Percentiles rank a stretch among this genome's conserved stretches.
These are phyloP conservation scores for Ellobium chinense DNA, from an alignment of 2,888 invertebrate genomes.

Conservation along the genomic window DNA sequence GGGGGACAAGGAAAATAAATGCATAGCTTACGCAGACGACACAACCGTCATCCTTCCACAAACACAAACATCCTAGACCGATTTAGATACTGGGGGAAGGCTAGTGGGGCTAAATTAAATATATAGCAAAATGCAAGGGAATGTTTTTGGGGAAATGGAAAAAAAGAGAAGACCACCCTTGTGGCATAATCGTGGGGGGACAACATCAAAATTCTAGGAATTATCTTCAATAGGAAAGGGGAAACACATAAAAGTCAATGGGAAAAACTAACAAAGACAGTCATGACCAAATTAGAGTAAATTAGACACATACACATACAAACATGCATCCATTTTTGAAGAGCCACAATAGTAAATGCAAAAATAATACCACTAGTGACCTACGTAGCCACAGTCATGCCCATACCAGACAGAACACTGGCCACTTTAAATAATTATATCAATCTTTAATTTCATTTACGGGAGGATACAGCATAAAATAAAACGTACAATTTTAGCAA, in stretches of 20 bases:
- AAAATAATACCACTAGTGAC: background rate
- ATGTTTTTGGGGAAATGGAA: background rate
- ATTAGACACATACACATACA: background rate
- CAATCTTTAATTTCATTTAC: too few relatives aligned
- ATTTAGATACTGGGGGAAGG: background rate
- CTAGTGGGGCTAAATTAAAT: background rate
- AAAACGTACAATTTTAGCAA: too few relatives aligned
- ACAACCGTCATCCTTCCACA: background rate
- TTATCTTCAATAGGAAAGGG: background rate
- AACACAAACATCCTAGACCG: background rate
- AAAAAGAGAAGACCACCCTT: background rate
- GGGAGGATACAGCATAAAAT: too few relatives aligned
- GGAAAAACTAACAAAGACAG: background rate
- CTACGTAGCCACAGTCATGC: background rate
- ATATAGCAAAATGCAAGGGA: background rate
- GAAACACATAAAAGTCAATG: background rate
- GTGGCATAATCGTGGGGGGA: too few relatives aligned
- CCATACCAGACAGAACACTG: background rate
- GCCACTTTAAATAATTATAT: too few relatives aligned
- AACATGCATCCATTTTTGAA: background rate
- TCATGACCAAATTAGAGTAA: background rate
- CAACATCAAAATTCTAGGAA: background rate
- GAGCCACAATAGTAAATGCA: background rate
- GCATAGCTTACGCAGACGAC: conserved; percentile 1
- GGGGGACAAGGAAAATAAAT: background rate